Evolutionary conservation across 1,140 invertebrate genomes (phyloP), one percentile per base, ranked within the genome.

Genomic region (Leguminivora glycinivorella): DNA sequence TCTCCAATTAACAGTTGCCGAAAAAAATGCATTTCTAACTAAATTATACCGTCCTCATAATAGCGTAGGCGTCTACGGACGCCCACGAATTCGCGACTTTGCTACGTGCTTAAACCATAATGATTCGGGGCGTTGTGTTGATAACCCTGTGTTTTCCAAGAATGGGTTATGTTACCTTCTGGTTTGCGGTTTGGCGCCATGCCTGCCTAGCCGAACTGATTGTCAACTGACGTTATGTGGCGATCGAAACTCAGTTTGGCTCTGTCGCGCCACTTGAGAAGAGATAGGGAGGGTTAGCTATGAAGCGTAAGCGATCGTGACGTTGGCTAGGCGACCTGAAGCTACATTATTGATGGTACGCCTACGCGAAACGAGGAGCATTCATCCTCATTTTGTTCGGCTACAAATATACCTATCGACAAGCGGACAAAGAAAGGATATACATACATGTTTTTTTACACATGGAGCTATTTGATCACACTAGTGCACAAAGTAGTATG

Each of bases 111-210:
- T n/a, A 9, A 9, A 22, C 47, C 6, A 10, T 52, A 52, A n/a
- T 22, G 47, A 22, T 52, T 22, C 6, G 3, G 19, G 6, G 5
- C 0, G 1, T 52, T 22, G 22, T 17, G 47, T 52, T 52, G 19
- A 10, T 22, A 22, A 52, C 22, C 22, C 19, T 52, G 47, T 52
- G 4, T 52, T 22, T 22, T 22, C 19, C 6, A 52, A 2, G 7
- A 52, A 22, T 22, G 43, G 43, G 14, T 52, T 52, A 10, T 52
- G 47, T 52, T 52, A 52, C 47, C 47, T 52, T 52, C 47, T 52
- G 47, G n/a, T 43, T 43, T n/a, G 19, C 19, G 19, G 47, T 19
- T 7, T 10, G 19, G 4, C 5, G 19, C 47, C 47, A n/a, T n/a
- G n/a, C n/a, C n/a, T n/a, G n/a, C n/a, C n/a, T n/a, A n/a, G n/a